These are phyloP conservation scores for Megaustenia siamemsis DNA, from an alignment of 2,888 invertebrate species.

Conservation along the genomic window DNA sequence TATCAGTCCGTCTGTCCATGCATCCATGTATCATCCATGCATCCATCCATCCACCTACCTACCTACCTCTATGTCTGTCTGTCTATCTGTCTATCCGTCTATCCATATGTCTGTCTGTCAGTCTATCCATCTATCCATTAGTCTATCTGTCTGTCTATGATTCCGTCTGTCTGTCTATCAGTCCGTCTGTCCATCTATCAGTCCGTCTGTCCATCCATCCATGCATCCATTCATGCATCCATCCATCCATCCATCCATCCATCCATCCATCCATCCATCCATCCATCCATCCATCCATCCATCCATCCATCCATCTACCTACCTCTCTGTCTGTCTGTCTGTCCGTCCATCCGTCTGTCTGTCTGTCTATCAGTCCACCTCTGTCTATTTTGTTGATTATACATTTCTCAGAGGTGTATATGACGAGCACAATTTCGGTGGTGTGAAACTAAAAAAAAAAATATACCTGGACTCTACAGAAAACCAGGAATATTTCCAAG, in stretches of 20 bases:
- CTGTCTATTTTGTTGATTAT: not conserved
- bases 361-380: not conserved
- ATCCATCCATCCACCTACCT: too few relatives aligned
- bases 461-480: too few relatives aligned
- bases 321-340: not conserved
- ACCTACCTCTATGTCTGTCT: too few relatives aligned
- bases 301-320: not conserved
- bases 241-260: conserved; percentile 3
- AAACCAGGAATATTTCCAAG: too few relatives aligned
- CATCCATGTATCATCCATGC: too few relatives aligned
- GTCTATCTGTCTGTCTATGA: not conserved
- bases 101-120: too few relatives aligned
- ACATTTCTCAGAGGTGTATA: too few relatives aligned
- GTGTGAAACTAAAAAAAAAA: too few relatives aligned
- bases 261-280: not conserved
- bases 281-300: conserved; percentile 6
- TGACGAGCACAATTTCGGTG: too few relatives aligned
- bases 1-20: too few relatives aligned
- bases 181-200: conserved; percentile 2
- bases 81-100: too few relatives aligned
- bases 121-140: not conserved
- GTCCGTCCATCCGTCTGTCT: not conserved
- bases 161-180: conserved; percentile 2
- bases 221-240: not conserved
- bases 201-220: not conserved